Evolutionary conservation across 2,797 vertebrate species (phyloP).

Genomic region (Thalassophryne amazonica): DNA sequence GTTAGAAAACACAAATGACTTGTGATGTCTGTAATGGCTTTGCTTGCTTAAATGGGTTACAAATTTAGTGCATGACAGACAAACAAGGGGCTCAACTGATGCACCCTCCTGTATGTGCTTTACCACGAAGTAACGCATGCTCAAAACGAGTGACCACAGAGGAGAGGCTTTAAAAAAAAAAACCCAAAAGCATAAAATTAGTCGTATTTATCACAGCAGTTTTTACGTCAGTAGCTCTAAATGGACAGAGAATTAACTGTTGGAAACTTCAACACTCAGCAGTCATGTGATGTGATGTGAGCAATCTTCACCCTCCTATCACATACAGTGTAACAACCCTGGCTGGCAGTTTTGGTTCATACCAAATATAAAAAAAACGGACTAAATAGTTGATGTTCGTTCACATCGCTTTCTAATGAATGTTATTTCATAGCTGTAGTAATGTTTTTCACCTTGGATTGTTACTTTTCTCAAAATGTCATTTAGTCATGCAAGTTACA

Average conservation of each 20-base stretch:
- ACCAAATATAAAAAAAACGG: not conserved
- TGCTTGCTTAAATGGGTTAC: too few relatives aligned
- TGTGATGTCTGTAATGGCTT: not conserved
- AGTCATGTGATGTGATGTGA: slow-evolving; percentile 50
- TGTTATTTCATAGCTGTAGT: not conserved
- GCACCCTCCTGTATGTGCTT: not conserved
- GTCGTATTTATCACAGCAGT: slow-evolving; percentile 8
- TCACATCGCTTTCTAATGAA: too few relatives aligned
- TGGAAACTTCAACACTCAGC: slow-evolving; percentile 15
- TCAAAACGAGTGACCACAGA: not conserved
- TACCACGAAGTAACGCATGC: not conserved
- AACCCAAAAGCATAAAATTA: slow-evolving; percentile 26
- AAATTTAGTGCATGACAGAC: not conserved
- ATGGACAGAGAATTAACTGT: slow-evolving; percentile 54
- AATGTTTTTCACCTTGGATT: not conserved
- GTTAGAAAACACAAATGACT: not conserved
- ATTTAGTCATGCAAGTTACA: too few relatives aligned
- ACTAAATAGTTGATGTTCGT: not conserved
- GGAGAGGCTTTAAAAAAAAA: not conserved
- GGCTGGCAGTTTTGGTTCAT: not conserved
- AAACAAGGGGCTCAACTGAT: not conserved
- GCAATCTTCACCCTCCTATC: not conserved
- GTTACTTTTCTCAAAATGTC: not conserved
- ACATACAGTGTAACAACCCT: not conserved
- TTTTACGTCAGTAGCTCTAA: slow-evolving; percentile 29